phyloP scores from a whole-genome alignment of 2,113 vertebrate species.

The Amblyornis subalaris region DNA sequence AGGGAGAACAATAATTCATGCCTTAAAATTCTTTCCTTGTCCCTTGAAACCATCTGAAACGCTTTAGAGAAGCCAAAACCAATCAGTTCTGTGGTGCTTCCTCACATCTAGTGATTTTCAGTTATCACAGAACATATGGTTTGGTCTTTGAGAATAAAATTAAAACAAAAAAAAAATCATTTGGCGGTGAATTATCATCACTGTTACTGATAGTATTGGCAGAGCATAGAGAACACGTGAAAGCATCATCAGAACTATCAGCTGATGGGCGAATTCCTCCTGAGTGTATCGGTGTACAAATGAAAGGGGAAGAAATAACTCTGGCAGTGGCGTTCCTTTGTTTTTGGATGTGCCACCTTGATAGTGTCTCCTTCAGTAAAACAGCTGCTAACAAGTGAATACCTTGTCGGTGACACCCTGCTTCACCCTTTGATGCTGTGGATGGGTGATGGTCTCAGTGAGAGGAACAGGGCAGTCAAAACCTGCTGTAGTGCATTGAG shows the following conservation, averaged over 20 bases:
- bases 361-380: not conserved
- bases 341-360: not conserved
- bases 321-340: not conserved
- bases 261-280: not conserved
- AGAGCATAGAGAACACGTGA: not conserved
- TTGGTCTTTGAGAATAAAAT: not conserved
- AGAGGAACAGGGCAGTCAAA: not conserved
- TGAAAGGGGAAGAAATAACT: not conserved
- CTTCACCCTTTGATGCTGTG: not conserved
- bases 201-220: not conserved
- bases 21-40: not conserved
- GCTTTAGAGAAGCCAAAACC: not conserved
- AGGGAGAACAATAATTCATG: not conserved
- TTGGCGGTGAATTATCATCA: not conserved
- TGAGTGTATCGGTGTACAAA: not conserved
- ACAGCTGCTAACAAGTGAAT: not conserved
- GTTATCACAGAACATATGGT: not conserved
- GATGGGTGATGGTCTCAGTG: rapidly evolving
- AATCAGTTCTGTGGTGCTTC: not conserved
- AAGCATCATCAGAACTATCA: not conserved
- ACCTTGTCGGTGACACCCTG: not conserved
- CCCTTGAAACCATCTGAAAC: not conserved
- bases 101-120: not conserved
- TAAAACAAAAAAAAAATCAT: not conserved
- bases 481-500: not conserved